phyloP scores from a whole-genome alignment of 2,113 vertebrate genomes.

The Perca schrenkii region DNA sequence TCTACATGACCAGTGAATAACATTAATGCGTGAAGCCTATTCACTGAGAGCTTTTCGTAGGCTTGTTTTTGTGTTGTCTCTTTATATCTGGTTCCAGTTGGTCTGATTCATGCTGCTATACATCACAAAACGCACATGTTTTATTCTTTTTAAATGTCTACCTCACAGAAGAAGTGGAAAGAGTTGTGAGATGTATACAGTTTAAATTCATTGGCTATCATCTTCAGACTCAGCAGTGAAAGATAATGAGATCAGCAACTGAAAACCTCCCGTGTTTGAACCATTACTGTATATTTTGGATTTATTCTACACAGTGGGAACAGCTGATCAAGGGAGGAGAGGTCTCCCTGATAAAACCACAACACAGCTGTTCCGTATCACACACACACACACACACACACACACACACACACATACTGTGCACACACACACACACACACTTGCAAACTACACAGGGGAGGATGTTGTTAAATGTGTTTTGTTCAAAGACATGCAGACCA shows the following conservation, averaged over 20 bases:
- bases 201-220: background rate
- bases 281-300: constrained; percentile 43
- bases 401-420: constrained; percentile 19
- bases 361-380: constrained; percentile 67
- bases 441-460: constrained; percentile 58
- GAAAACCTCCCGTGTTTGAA: constrained; percentile 25
- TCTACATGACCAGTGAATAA: background rate
- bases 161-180: background rate
- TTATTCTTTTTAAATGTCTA: background rate
- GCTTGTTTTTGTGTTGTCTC: background rate
- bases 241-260: constrained; percentile 22
- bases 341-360: constrained; percentile 49
- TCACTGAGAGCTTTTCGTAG: background rate
- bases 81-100: background rate
- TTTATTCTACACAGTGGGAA: constrained; percentile 42
- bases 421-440: constrained; percentile 16
- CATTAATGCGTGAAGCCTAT: background rate
- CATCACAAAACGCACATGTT: background rate
- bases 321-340: constrained; percentile 66
- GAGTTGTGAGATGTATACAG: background rate
- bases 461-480: constrained; percentile 67
- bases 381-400: constrained; percentile 15
- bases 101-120: background rate
- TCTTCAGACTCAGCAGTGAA: constrained; percentile 18
- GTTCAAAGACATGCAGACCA: constrained; percentile 64